Percentiles rank a stretch among this genome's conserved stretches.
These are phyloP conservation scores for Schizopygopsis pylzovi DNA, from an alignment of 2,797 vertebrate species.

Conservation along the genomic window DNA sequence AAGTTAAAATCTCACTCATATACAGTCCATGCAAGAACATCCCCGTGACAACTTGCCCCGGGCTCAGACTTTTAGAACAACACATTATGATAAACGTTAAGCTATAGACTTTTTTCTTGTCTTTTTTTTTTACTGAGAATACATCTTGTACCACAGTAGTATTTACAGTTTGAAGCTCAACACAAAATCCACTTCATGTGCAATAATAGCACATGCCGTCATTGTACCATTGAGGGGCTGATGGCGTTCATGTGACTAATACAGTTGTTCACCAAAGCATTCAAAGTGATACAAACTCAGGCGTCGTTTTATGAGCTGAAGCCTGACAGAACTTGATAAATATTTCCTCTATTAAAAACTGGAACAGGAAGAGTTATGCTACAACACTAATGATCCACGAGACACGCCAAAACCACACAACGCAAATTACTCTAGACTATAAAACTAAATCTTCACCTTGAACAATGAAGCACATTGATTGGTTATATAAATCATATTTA, in stretches of 20 bases:
- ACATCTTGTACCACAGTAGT: not conserved
- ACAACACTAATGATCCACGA: conserved; percentile 64
- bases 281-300: conserved; percentile 63
- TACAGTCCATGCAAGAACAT: not conserved
- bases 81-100: not conserved
- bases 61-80: not conserved
- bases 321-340: conserved; percentile 66
- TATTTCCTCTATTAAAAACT: conserved; percentile 64
- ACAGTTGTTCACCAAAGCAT: conserved; percentile 63
- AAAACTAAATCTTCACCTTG: conserved; percentile 40
- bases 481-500: conserved; percentile 26
- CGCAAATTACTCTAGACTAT: conserved; percentile 43
- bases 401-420: conserved; percentile 38
- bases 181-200: not conserved
- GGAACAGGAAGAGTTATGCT: conserved; percentile 60
- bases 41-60: not conserved
- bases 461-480: conserved; percentile 45
- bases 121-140: not conserved
- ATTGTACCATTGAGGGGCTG: conserved; percentile 24
- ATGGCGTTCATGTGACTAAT: conserved; percentile 63
- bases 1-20: not conserved
- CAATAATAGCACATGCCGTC: conserved; percentile 26
- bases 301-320: conserved; percentile 58
- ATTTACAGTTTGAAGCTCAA: not conserved
- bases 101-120: too few relatives aligned